Evolutionary conservation across 2,888 invertebrate genomes (phyloP).

Genomic region (Andrena hattorfiana): DNA sequence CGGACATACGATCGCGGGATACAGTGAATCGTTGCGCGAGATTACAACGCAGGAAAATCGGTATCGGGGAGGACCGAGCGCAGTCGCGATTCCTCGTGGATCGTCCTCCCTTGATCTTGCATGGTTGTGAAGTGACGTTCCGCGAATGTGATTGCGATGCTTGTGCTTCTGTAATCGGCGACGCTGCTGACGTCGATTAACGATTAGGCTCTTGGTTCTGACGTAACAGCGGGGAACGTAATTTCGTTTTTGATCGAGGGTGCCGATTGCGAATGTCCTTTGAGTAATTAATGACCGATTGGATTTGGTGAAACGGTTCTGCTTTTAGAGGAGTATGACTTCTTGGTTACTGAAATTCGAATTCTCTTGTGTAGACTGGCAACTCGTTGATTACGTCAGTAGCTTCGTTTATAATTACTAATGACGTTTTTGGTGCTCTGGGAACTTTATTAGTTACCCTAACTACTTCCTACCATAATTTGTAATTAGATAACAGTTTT

Average conservation of each 20-base stretch:
- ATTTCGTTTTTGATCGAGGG: background rate
- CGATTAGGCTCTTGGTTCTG: background rate
- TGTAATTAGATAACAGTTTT: too few relatives aligned
- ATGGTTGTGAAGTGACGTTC: slow-evolving; percentile 52
- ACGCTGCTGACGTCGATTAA: background rate
- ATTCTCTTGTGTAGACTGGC: too few relatives aligned
- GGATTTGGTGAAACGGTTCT: background rate
- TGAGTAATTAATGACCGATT: background rate
- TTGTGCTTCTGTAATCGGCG: slow-evolving; percentile 27
- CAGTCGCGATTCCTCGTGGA: background rate
- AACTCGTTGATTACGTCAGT: too few relatives aligned
- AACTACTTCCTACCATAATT: too few relatives aligned
- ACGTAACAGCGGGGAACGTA: background rate
- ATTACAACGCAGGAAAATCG: slow-evolving; percentile 5
- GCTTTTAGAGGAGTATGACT: too few relatives aligned
- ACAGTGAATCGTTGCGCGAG: slow-evolving; percentile 12
- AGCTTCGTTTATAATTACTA: too few relatives aligned
- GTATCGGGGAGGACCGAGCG: slow-evolving; percentile 37
- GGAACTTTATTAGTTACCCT: too few relatives aligned
- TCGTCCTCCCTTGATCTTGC: slow-evolving; percentile 24
- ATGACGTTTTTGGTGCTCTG: too few relatives aligned
- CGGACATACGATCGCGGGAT: background rate
- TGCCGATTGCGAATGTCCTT: background rate
- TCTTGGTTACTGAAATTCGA: too few relatives aligned
- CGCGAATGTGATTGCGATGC: slow-evolving; percentile 30